These are phyloP conservation scores for Notarius lentiginosus DNA, from an alignment of 2,113 vertebrate genomes.

Conservation along the genomic window DNA sequence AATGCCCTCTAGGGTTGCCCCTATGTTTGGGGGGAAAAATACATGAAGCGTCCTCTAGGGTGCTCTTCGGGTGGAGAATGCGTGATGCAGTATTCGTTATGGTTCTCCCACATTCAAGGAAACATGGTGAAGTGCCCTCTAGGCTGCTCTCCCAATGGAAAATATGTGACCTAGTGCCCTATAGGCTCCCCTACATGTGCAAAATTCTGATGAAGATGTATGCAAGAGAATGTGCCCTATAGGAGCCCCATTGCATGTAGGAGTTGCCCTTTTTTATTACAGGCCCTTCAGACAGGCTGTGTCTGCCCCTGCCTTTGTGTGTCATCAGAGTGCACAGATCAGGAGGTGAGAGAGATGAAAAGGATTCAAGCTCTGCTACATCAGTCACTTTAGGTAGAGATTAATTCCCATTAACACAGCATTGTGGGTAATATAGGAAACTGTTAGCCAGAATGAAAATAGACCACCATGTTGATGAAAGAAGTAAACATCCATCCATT, in stretches of 20 bases:
- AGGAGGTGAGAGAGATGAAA: background rate
- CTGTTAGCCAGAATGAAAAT: background rate
- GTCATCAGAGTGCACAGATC: background rate
- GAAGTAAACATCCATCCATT: no score
- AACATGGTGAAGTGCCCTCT: background rate
- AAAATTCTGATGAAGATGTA: background rate
- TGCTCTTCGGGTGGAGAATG: background rate
- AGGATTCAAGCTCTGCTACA: background rate
- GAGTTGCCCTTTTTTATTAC: background rate
- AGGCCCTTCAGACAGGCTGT: background rate
- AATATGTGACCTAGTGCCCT: background rate
- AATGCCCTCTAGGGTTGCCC: background rate
- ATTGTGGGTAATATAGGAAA: background rate
- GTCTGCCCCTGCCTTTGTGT: background rate
- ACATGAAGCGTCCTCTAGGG: background rate
- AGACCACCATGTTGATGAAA: background rate
- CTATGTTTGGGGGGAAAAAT: background rate
- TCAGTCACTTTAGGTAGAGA: background rate
- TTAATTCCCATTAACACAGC: background rate
- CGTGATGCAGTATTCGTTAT: background rate
- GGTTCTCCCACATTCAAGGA: background rate
- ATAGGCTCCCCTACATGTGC: background rate
- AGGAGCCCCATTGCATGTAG: background rate
- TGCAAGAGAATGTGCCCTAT: background rate
- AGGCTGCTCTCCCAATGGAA: background rate